These are phyloP conservation scores for Peromyscus attwateri DNA, from an alignment of 2,797 vertebrate species.

Conservation along the genomic window DNA sequence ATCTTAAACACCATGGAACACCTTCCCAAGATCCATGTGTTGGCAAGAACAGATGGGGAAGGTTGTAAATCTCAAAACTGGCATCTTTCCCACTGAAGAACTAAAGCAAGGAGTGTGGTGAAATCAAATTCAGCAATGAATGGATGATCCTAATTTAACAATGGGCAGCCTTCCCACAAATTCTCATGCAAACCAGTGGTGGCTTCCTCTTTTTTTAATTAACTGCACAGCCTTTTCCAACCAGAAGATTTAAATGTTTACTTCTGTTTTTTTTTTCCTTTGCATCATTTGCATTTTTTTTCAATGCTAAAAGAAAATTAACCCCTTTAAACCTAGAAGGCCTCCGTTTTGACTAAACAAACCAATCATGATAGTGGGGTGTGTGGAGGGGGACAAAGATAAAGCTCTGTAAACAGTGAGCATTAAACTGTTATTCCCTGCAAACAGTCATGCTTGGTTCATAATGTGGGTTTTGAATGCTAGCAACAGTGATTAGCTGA, in stretches of 20 bases:
- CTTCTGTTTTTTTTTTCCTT: slow-evolving; percentile 82
- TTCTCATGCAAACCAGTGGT: slow-evolving; percentile 87
- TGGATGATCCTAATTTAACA: slow-evolving; percentile 89
- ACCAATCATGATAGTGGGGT: neutral
- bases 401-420: slow-evolving; percentile 33
- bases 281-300: slow-evolving; percentile 81
- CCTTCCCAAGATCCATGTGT: slow-evolving; percentile 83
- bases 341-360: slow-evolving; percentile 44
- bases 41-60: slow-evolving; percentile 81
- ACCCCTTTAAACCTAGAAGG: slow-evolving; percentile 66
- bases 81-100: slow-evolving; percentile 85
- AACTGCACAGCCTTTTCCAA: slow-evolving; percentile 81
- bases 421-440: neutral
- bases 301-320: slow-evolving; percentile 78
- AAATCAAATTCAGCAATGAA: slow-evolving; percentile 88
- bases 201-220: slow-evolving; percentile 83
- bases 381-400: neutral
- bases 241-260: slow-evolving; percentile 83
- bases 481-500: neutral
- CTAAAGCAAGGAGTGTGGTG: slow-evolving; percentile 83
- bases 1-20: slow-evolving; percentile 81
- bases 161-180: slow-evolving; percentile 86
- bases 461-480: slow-evolving; percentile 45
- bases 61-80: slow-evolving; percentile 86
- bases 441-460: neutral